Conservation (phyloP, 2,888 invertebrate genomes). For the Acanthosepion pharaonis region DNA sequence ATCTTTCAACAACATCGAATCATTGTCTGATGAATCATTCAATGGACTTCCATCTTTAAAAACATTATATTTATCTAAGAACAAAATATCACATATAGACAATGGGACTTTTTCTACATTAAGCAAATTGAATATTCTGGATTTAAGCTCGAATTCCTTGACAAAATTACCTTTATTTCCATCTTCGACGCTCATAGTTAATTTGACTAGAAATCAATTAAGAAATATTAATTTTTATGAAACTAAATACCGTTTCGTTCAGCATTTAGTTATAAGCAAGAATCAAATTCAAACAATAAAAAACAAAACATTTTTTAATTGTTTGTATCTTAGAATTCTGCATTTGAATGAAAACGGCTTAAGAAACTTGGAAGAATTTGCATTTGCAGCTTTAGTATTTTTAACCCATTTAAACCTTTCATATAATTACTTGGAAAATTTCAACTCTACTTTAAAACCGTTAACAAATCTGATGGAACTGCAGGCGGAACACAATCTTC, state of each 20-base stretch:
- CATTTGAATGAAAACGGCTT: slow-evolving; percentile 56
- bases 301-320: background rate
- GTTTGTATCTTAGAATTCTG: slow-evolving; percentile 48
- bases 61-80: background rate
- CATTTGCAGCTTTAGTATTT: slow-evolving; percentile 51
- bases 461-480: background rate
- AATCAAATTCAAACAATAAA: background rate
- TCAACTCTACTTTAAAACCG: background rate
- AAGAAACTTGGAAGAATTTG: slow-evolving; percentile 53
- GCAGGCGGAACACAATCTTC: background rate
- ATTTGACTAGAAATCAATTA: background rate
- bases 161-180: background rate
- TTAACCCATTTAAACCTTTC: no score
- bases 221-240: no score
- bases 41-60: background rate
- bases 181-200: no score
- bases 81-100: background rate
- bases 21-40: background rate
- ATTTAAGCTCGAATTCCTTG: background rate
- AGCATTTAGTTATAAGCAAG: background rate
- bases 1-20: background rate
- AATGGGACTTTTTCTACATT: background rate
- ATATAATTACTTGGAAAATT: background rate
- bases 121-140: background rate
- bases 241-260: no score